phyloP scores from a whole-genome alignment of 1,140 invertebrate genomes.

The Dendroctonus valens region DNA sequence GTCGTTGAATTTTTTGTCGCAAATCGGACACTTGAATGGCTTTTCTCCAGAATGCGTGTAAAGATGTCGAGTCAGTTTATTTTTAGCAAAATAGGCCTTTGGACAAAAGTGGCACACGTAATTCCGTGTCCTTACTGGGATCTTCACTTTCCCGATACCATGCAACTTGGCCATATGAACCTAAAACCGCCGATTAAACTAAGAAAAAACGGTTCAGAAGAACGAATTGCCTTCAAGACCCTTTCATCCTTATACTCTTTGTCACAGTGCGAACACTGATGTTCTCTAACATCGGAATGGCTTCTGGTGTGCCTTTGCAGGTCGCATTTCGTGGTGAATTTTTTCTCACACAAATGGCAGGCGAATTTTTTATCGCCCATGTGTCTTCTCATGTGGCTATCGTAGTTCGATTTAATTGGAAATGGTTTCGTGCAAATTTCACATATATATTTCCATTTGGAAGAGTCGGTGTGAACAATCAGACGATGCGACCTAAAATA shows the following conservation, averaged over 20 bases:
- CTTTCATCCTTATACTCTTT: conserved; percentile 35
- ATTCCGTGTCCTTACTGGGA: conserved; percentile 34
- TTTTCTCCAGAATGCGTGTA: conserved; percentile 69
- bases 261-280: conserved; percentile 31
- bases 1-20: conserved; percentile 54
- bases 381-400: conserved; percentile 36
- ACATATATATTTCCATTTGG: conserved; percentile 40
- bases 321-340: conserved; percentile 54
- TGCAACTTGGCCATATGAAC: conserved; percentile 36
- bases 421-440: conserved; percentile 44
- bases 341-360: conserved; percentile 70
- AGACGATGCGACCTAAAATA: conserved; percentile 32
- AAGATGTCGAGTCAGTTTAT: conserved; percentile 62
- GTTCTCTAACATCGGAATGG: conserved; percentile 34
- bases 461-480: conserved; percentile 36
- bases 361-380: conserved; percentile 62
- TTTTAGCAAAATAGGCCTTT: conserved; percentile 58
- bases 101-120: conserved; percentile 37
- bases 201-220: neutral
- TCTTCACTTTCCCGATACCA: conserved; percentile 29
- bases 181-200: conserved; percentile 26
- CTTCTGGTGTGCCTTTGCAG: conserved; percentile 39
- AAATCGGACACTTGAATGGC: conserved; percentile 63
- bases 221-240: conserved; percentile 34
- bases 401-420: conserved; percentile 35